Conservation (phyloP, 2,797 vertebrate species). For the Eulemur rubriventer region DNA sequence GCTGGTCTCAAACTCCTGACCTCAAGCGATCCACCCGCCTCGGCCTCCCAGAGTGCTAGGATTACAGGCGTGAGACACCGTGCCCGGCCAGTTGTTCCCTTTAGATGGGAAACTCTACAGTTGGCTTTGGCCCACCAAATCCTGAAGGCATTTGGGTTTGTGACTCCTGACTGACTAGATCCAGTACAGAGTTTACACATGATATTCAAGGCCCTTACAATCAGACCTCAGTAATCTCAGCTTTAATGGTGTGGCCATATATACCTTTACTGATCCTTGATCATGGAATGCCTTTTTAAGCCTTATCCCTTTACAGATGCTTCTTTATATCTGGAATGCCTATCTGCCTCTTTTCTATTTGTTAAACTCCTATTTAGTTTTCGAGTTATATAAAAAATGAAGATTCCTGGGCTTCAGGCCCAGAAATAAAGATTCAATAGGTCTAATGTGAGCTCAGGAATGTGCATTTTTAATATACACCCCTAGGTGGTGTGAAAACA, state of each 20-base stretch:
- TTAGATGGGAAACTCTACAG: neutral
- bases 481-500: neutral
- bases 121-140: neutral
- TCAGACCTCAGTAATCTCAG: neutral
- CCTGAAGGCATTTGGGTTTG: neutral
- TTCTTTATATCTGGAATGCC: neutral
- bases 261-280: neutral
- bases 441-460: neutral
- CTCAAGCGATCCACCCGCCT: too few species aligned
- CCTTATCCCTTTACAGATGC: neutral
- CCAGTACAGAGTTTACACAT: neutral
- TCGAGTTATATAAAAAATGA: slow-evolving; percentile 27
- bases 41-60: too few species aligned
- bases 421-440: slow-evolving; percentile 9
- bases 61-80: too few species aligned
- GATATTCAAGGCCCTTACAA: neutral
- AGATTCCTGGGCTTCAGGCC: neutral
- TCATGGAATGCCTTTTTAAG: neutral
- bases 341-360: neutral
- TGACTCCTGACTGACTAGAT: neutral
- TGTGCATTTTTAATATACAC: neutral
- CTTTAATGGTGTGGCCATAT: neutral
- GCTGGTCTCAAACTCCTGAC: too few species aligned
- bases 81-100: neutral
- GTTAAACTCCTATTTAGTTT: slow-evolving; percentile 5